Evolutionary conservation across 1,140 invertebrate species (phyloP), one percentile per base, ranked within the genome.

Genomic region (Papilio aristodemus): DNA sequence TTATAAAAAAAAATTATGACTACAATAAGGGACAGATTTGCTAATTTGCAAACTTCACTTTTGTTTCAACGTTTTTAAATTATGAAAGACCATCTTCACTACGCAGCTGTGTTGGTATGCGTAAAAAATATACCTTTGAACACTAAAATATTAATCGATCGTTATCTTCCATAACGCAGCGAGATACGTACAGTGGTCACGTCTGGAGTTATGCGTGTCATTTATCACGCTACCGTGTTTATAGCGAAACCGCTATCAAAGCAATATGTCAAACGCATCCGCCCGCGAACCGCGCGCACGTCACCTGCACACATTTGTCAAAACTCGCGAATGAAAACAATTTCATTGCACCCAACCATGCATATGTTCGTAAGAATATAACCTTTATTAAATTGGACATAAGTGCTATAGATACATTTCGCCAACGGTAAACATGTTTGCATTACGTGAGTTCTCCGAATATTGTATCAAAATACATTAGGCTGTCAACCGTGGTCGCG

Each of bases 251-350:
- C 80, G 80, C 80, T 86, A 89, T 87, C 87, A 85, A 84, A 86
- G 80, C 83, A 85, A 91, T 89, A 89, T 84, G 87, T 91, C 86
- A 91, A 81, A 84, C 71, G 71, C 89, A 89, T 89, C 84, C 86
- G 80, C 75, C 80, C 77, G 79, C 85, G 76, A 82, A 85, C 84
- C 81, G 79, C 80, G 77, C 67, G 70, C 70, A 76, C 83, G 83
- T 89, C 87, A 91, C 89, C 87, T 89, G 83, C 85, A 89, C 83
- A 87, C 86, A 91, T 91, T 89, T 86, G 84, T 89, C 87, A 89
- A 89, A 89, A 89, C 78, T 86, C 77, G 75, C 68, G 46, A 59
- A 37, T 17, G 13, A 14, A 60, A 60, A 38, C 59, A 17, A 37
- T 38, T 60, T 19, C 2, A 19, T 38, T 60, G 59, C 59, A 17